Evolutionary conservation across 2,888 invertebrate genomes (phyloP).

Genomic region (Pollenia griseotomentosa): DNA sequence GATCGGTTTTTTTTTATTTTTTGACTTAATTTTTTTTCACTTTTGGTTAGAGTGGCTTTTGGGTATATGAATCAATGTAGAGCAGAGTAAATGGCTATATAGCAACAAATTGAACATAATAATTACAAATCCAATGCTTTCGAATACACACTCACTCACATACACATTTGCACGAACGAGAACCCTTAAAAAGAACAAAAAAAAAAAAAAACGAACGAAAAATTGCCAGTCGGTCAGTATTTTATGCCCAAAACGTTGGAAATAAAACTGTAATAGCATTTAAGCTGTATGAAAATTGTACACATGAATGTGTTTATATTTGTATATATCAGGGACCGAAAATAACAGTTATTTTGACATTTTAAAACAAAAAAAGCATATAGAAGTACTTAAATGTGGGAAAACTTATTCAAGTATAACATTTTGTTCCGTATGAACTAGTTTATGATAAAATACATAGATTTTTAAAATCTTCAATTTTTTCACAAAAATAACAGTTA

Average conservation of each 20-base stretch:
- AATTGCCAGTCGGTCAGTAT: constrained; percentile 7
- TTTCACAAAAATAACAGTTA: too few species aligned
- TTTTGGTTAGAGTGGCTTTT: constrained; percentile 38
- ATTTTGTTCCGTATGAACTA: too few species aligned
- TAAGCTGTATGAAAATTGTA: constrained; percentile 41
- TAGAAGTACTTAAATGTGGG: too few species aligned
- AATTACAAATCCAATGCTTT: constrained; percentile 34
- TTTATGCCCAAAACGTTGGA: neutral
- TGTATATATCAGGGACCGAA: too few species aligned
- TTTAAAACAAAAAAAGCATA: too few species aligned
- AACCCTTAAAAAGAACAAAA: neutral
- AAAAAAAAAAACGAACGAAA: neutral
- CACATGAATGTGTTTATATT: neutral
- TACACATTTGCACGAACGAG: neutral
- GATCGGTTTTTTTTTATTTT: constrained; percentile 23
- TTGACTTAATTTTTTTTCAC: constrained; percentile 29
- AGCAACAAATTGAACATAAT: constrained; percentile 60
- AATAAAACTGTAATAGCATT: constrained; percentile 55
- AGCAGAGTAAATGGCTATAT: constrained; percentile 3
- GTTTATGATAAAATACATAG: too few species aligned
- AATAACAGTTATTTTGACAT: too few species aligned
- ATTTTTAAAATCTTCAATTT: too few species aligned
- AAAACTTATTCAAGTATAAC: too few species aligned
- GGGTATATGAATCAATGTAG: constrained; percentile 4
- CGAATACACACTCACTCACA: neutral